These are phyloP conservation scores for Cacatua alba DNA, from an alignment of 2,113 vertebrate species.

Conservation along the genomic window DNA sequence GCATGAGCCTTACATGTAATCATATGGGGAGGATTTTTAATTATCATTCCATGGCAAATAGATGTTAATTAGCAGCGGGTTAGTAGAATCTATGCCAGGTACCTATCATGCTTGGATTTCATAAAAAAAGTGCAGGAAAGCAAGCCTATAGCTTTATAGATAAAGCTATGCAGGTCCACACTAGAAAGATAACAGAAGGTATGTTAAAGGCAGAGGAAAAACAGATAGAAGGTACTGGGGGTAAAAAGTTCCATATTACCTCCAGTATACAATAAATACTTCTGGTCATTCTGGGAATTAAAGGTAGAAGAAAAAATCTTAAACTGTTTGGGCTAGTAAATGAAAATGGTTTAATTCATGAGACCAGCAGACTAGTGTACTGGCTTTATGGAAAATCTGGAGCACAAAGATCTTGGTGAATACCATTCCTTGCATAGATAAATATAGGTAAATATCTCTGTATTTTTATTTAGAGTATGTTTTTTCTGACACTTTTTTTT, in stretches of 20 bases:
- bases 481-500: background rate
- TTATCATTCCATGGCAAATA: background rate
- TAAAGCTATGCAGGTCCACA: background rate
- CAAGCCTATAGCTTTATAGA: background rate
- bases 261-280: background rate
- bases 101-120: background rate
- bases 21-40: background rate
- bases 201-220: background rate
- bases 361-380: background rate
- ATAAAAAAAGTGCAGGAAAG: background rate
- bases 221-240: background rate
- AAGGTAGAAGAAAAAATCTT: background rate
- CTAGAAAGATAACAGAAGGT: background rate
- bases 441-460: background rate
- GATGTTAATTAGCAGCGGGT: accelerated
- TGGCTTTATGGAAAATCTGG: background rate
- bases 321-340: background rate
- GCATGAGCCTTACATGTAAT: background rate
- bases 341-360: background rate
- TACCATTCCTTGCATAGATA: background rate
- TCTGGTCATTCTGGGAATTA: background rate
- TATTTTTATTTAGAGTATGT: background rate
- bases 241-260: background rate
- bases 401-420: background rate
- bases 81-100: background rate